Percentiles rank a stretch among this genome's conserved stretches.
These are phyloP conservation scores for Chloroceryle amazona DNA, from an alignment of 2,797 vertebrate genomes.

Conservation along the genomic window DNA sequence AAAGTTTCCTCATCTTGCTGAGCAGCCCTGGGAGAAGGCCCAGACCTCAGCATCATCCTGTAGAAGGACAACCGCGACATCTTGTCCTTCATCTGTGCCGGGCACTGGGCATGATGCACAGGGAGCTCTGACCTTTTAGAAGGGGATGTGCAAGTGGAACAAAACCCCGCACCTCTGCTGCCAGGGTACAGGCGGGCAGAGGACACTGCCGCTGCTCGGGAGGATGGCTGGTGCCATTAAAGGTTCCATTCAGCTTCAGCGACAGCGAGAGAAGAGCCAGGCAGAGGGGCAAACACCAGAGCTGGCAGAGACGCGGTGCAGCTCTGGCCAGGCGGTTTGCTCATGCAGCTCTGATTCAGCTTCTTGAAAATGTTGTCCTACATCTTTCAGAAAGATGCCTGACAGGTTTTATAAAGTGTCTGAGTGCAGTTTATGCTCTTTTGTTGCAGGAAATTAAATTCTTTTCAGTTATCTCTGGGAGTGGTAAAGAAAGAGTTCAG, in stretches of 20 bases:
- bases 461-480: conserved; percentile 4
- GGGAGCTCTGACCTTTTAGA: neutral
- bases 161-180: neutral
- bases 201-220: neutral
- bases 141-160: neutral
- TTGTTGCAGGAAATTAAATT: conserved; percentile 54
- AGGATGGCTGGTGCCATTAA: neutral
- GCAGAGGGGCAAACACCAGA: accelerated
- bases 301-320: accelerated
- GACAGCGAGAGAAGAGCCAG: accelerated
- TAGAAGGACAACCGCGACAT: neutral
- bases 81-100: accelerated
- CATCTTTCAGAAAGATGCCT: conserved; percentile 6
- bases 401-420: neutral
- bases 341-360: neutral
- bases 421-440: conserved; percentile 6
- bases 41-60: neutral
- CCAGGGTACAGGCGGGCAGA: neutral
- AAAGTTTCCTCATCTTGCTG: neutral
- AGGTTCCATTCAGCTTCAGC: neutral
- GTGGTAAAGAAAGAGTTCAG: conserved; percentile 17
- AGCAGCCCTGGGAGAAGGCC: neutral
- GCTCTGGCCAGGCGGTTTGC: neutral
- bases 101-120: neutral
- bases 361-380: neutral